phyloP scores from a whole-genome alignment of 64 coral and sea anemone species.

The Pachyseris speciosa region DNA sequence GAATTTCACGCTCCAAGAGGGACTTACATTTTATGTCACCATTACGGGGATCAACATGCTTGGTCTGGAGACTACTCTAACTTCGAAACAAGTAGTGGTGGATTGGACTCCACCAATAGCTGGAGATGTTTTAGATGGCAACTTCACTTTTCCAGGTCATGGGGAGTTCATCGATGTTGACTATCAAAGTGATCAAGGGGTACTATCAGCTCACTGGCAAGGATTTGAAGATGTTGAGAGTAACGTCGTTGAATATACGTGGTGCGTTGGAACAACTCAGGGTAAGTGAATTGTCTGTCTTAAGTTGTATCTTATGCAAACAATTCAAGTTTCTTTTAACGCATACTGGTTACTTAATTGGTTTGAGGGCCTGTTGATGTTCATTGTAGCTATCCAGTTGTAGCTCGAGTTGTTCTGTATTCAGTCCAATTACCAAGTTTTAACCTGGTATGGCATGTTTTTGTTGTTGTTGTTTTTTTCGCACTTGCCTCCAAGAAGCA shows the following conservation, averaged over 20 bases:
- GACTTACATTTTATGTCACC: slow-evolving; percentile 79
- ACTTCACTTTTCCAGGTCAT: slow-evolving; percentile 13
- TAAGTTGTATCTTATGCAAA: too few species aligned
- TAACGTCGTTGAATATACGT: slow-evolving; percentile 75
- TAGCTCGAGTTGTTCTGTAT: too few species aligned
- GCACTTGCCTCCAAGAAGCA: too few species aligned
- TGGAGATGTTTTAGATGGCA: slow-evolving; percentile 81
- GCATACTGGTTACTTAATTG: too few species aligned
- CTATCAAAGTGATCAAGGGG: slow-evolving; percentile 53
- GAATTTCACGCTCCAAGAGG: slow-evolving; percentile 80
- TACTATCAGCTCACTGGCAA: slow-evolving; percentile 72
- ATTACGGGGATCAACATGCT: slow-evolving; percentile 81
- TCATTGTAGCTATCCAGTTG: too few species aligned
- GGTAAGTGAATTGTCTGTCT: slow-evolving; percentile 21
- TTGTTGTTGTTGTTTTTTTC: too few species aligned
- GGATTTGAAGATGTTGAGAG: slow-evolving; percentile 87
- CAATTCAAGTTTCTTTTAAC: too few species aligned
- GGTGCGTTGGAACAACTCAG: slow-evolving; percentile 81
- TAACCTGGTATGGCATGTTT: too few species aligned
- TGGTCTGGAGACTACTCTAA: slow-evolving; percentile 61
- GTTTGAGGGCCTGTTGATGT: too few species aligned
- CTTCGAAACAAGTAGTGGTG: slow-evolving; percentile 80
- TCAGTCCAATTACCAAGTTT: too few species aligned
- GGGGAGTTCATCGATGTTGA: slow-evolving; percentile 58
- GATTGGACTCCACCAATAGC: slow-evolving; percentile 79